Conservation (phyloP, 2,797 vertebrate genomes). For the Halcyon leucocephala region DNA sequence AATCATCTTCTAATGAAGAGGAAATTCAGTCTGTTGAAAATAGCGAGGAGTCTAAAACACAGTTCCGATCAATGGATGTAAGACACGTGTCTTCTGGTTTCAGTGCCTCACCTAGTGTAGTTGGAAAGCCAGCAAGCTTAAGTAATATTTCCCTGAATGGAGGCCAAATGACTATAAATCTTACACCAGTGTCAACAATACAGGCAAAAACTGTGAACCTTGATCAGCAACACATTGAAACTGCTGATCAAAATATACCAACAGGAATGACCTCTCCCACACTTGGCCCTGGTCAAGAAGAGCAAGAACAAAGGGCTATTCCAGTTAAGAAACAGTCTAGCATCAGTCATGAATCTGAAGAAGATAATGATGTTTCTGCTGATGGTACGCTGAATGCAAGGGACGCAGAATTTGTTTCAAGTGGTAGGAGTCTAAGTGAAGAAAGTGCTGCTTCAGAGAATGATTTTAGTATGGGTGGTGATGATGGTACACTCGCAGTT, state of each 20-base stretch:
- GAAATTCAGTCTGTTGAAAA: constrained; percentile 84
- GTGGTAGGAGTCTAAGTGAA: constrained; percentile 81
- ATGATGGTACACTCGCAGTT: constrained; percentile 76
- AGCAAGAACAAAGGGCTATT: constrained; percentile 74
- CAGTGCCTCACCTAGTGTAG: constrained; percentile 82
- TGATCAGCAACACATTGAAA: constrained; percentile 79
- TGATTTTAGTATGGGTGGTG: constrained; percentile 82
- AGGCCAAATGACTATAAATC: constrained; percentile 85
- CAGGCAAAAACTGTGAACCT: constrained; percentile 78
- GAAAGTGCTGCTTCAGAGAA: constrained; percentile 81
- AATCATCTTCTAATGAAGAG: constrained; percentile 86
- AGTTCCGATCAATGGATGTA: constrained; percentile 86
- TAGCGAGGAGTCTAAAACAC: constrained; percentile 86
- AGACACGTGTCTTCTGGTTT: constrained; percentile 88
- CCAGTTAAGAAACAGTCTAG: constrained; percentile 75
- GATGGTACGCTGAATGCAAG: constrained; percentile 80
- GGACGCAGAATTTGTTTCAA: constrained; percentile 83
- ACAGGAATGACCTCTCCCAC: constrained; percentile 72
- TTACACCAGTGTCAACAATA: constrained; percentile 79
- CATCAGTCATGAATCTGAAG: constrained; percentile 76
- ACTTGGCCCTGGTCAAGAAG: constrained; percentile 75
- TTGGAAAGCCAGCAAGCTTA: constrained; percentile 85
- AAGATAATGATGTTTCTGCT: constrained; percentile 74
- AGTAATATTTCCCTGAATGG: constrained; percentile 88
- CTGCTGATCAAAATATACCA: constrained; percentile 75